These are phyloP conservation scores for Urocitellus parryii DNA, from an alignment of 2,113 vertebrate species.

Conservation along the genomic window DNA sequence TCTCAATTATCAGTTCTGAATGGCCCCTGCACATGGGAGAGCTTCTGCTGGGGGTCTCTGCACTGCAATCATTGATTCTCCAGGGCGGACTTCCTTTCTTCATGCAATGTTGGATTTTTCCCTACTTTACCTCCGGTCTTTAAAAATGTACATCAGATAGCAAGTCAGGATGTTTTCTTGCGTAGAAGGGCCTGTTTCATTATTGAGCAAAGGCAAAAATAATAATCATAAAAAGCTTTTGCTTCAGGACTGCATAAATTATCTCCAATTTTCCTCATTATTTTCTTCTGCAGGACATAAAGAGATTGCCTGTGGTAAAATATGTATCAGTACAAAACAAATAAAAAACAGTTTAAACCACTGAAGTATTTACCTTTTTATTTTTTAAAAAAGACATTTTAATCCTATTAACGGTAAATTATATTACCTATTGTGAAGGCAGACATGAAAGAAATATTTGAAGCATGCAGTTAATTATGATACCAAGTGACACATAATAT, in stretches of 20 bases:
- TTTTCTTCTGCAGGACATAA: constrained; percentile 82
- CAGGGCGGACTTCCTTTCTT: constrained; percentile 24
- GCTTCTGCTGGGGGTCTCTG: constrained; percentile 19
- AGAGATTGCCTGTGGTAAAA: constrained; percentile 84
- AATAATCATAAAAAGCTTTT: constrained; percentile 63
- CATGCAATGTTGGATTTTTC: background rate
- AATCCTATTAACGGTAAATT: constrained; percentile 89
- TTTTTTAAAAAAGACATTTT: constrained; percentile 84
- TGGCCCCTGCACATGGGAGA: background rate
- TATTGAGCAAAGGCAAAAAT: constrained; percentile 66
- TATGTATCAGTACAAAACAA: constrained; percentile 86
- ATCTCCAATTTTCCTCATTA: constrained; percentile 85
- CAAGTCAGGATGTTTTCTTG: constrained; percentile 20
- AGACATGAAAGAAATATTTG: constrained; percentile 87
- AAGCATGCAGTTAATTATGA: constrained; percentile 89
- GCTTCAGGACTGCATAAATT: constrained; percentile 79
- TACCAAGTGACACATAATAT: constrained; percentile 87
- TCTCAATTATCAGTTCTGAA: constrained; percentile 67
- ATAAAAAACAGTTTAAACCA: constrained; percentile 86
- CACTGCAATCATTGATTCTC: background rate
- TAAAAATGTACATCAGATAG: constrained; percentile 14
- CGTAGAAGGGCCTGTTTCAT: constrained; percentile 31
- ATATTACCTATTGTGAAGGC: constrained; percentile 87
- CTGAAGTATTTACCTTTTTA: constrained; percentile 86
- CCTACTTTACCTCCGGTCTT: constrained; percentile 20